Percentiles rank a stretch among this genome's conserved stretches.
Evolutionary conservation across 2,888 invertebrate species (phyloP).

Genomic region (Scaptomyza cyrtandrae): DNA sequence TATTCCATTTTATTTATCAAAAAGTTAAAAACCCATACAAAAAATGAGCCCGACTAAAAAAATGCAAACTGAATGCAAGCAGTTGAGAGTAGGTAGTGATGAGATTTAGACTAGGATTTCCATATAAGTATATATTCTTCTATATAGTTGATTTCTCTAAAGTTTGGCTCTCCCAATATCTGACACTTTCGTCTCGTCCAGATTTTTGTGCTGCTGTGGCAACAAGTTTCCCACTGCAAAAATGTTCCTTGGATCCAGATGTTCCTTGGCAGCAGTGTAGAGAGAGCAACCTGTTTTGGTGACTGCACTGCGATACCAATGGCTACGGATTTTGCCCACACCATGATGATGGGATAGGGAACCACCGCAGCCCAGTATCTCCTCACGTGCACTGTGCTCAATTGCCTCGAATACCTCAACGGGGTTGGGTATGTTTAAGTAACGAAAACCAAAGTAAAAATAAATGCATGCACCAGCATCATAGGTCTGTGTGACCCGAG

Average conservation of each 20-base stretch:
- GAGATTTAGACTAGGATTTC: conserved; percentile 55
- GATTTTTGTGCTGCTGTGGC: conserved; percentile 41
- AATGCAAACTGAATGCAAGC: conserved; percentile 33
- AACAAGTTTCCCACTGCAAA: conserved; percentile 94
- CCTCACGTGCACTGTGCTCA: conserved; percentile 94
- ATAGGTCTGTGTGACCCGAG: conserved; percentile 97
- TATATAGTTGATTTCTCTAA: conserved; percentile 42
- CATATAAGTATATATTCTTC: conserved; percentile 6
- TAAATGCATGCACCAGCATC: conserved; percentile 99
- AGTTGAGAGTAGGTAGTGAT: conserved; percentile 28
- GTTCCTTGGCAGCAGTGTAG: conserved; percentile 92
- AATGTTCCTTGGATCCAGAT: conserved; percentile 96
- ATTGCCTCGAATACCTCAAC: conserved; percentile 93
- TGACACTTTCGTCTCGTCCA: neutral
- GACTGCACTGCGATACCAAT: conserved; percentile 94
- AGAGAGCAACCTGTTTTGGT: conserved; percentile 92
- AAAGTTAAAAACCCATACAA: conserved; percentile 63
- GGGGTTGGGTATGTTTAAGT: conserved; percentile 87
- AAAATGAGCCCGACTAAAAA: conserved; percentile 54
- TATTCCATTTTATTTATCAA: conserved; percentile 71
- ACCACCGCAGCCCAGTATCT: conserved; percentile 92
- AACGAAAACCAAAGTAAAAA: conserved; percentile 95
- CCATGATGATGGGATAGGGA: conserved; percentile 99
- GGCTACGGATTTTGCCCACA: conserved; percentile 95
- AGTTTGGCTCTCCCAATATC: conserved; percentile 71